phyloP scores from a whole-genome alignment of 92 coral and sea anemone genomes.

The Siderastrea siderea region DNA sequence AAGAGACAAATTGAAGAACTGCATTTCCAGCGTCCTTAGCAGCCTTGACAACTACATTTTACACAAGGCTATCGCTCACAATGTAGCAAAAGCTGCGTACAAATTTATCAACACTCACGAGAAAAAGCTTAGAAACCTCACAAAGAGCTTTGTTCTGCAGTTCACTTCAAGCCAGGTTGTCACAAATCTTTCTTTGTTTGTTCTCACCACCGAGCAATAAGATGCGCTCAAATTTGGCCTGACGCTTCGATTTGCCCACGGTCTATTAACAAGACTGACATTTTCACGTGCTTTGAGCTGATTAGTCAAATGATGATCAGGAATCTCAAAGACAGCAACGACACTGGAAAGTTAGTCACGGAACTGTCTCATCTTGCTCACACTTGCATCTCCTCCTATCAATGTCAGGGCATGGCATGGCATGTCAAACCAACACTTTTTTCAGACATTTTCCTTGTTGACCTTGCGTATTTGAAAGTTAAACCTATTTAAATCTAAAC shows the following conservation, averaged over 20 bases:
- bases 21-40: not conserved
- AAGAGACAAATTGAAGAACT: not conserved
- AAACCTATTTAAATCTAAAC: too few relatives aligned
- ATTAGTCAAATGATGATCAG: conserved; percentile 8
- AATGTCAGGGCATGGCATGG: too few relatives aligned
- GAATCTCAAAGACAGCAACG: too few relatives aligned
- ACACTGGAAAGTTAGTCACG: too few relatives aligned
- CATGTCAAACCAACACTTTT: too few relatives aligned
- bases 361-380: too few relatives aligned
- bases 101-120: not conserved
- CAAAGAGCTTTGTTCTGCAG: not conserved
- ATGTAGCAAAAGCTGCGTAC: not conserved
- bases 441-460: too few relatives aligned
- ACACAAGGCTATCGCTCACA: not conserved
- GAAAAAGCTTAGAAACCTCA: not conserved
- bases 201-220: not conserved
- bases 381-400: too few relatives aligned
- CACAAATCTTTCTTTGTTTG: not conserved
- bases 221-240: conserved; percentile 14
- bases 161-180: not conserved
- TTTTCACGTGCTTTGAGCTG: conserved; percentile 10
- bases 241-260: not conserved
- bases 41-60: not conserved
- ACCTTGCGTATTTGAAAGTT: too few relatives aligned
- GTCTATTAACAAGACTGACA: conserved; percentile 2